Evolutionary conservation across 1,140 invertebrate species (phyloP), one percentile per base, ranked within the genome.

Genomic region (Drosophila tropicalis): DNA sequence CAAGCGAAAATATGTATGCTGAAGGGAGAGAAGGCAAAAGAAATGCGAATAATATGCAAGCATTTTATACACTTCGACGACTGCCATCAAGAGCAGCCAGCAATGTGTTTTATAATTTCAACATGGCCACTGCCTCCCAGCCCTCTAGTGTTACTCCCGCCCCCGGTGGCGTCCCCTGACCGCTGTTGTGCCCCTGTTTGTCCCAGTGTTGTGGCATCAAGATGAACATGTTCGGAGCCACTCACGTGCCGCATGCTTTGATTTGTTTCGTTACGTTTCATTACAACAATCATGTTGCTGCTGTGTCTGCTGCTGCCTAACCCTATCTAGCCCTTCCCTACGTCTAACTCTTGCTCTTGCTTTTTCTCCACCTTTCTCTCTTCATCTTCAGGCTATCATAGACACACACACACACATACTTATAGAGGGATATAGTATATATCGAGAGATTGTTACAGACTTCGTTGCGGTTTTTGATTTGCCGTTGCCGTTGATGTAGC

Each of bases 181-280:
- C 7, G 2, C 34, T 36, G 12, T 39, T 39, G 36, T 22, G 9
- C 17, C 17, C 44, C 44, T 22, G 15, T 10, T 22, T 12, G 6
- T 22, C 9, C 19, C 1, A 51, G 17, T 39, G 17, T 51, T 22
- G 17, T 51, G 44, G 65, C 71, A 76, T 68, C 76, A 60, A 76
- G 79, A 76, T 82, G 79, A 86, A 78, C 82, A 86, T 86, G 79
- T 87, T 67, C 82, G 9, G 44, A 71, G 73, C 69, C 74, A 72
- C 82, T 86, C 83, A 86, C 82, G 82, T 86, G 83, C 76, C 72
- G 77, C 83, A 86, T 87, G 83, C 83, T 89, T 86, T 86, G 83
- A 86, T 86, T 86, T 86, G 69, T 86, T 86, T 86, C 79, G 83
- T 74, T 86, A 86, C 83, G 83, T 86, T 86, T 86, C 83, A 86